Percentiles rank a stretch among this genome's conserved stretches.
These are phyloP conservation scores for Eumerus sabulonum DNA, from an alignment of 2,888 invertebrate genomes.

Conservation along the genomic window DNA sequence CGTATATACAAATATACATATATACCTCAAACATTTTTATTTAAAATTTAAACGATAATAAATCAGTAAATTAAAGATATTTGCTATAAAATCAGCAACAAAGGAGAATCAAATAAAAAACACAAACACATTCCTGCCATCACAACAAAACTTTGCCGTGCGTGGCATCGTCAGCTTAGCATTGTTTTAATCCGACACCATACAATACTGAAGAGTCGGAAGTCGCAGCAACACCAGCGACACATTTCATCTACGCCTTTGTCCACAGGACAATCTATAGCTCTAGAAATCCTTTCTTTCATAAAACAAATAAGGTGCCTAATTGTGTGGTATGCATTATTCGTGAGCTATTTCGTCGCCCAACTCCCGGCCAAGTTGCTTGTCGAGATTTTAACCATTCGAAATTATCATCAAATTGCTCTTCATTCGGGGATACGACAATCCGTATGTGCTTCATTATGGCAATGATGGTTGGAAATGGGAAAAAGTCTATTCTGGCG, in stretches of 20 bases:
- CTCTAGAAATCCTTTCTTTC: conserved; percentile 62
- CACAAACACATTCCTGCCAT: conserved; percentile 10
- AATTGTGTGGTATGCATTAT: conserved; percentile 68
- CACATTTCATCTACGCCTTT: conserved; percentile 56
- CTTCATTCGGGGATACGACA: conserved; percentile 13
- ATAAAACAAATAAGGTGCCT: conserved; percentile 67
- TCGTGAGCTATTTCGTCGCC: conserved; percentile 51
- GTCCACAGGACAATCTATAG: conserved; percentile 55
- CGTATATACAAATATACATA: too few relatives aligned
- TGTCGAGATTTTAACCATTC: conserved; percentile 56
- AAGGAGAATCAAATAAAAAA: conserved; percentile 32
- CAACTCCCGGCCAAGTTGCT: conserved; percentile 26
- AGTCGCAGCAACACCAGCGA: conserved; percentile 58
- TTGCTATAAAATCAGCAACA: too few relatives aligned
- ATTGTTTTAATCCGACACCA: conserved; percentile 57
- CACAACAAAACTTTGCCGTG: conserved; percentile 58
- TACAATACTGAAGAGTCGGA: conserved; percentile 34
- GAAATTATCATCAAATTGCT: conserved; percentile 55
- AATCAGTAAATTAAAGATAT: too few relatives aligned
- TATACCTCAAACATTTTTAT: too few relatives aligned
- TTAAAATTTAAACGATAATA: too few relatives aligned
- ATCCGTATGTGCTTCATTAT: conserved; percentile 1
- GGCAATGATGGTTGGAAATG: conserved; percentile 20
- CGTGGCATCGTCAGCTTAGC: conserved; percentile 51
- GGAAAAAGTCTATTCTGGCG: conserved; percentile 64